phyloP scores from a whole-genome alignment of 2,113 vertebrate genomes.

The Platichthys stellatus region DNA sequence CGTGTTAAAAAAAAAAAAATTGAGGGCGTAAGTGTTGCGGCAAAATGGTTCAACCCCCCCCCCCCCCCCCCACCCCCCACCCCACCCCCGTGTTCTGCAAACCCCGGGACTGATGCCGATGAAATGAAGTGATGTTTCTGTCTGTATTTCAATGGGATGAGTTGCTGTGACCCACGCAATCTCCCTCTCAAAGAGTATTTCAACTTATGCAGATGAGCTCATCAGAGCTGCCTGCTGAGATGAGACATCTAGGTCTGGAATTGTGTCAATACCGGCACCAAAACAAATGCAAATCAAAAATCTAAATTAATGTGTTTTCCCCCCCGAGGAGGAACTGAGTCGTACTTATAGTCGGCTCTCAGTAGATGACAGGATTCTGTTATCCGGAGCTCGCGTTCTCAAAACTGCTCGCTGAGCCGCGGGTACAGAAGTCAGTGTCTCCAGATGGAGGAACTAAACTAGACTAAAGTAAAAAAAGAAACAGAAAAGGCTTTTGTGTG shows the following conservation, averaged over 20 bases:
- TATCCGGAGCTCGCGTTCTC: slow-evolving; percentile 69
- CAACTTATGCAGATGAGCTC: slow-evolving; percentile 85
- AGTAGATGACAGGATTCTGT: slow-evolving; percentile 81
- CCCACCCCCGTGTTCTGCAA: slow-evolving; percentile 60
- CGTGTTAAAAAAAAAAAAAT: slow-evolving; percentile 42
- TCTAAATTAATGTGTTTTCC: slow-evolving; percentile 84
- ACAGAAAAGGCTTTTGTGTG: slow-evolving; percentile 38
- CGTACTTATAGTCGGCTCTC: slow-evolving; percentile 77
- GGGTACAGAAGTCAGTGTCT: slow-evolving; percentile 67
- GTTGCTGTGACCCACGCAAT: slow-evolving; percentile 82
- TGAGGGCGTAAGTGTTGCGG: slow-evolving; percentile 52
- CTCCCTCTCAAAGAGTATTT: slow-evolving; percentile 82
- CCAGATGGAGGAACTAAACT: slow-evolving; percentile 61
- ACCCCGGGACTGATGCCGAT: slow-evolving; percentile 73
- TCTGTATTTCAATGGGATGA: slow-evolving; percentile 78
- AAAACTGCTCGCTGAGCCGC: slow-evolving; percentile 63
- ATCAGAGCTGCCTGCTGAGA: slow-evolving; percentile 82
- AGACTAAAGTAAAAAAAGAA: slow-evolving; percentile 46
- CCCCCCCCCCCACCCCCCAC: slow-evolving; percentile 55
- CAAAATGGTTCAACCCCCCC: slow-evolving; percentile 57
- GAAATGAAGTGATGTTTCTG: slow-evolving; percentile 78
- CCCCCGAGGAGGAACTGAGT: slow-evolving; percentile 77
- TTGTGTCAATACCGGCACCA: slow-evolving; percentile 82
- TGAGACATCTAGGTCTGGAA: slow-evolving; percentile 83
- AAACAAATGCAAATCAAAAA: slow-evolving; percentile 85